phyloP scores from a whole-genome alignment of 2,888 invertebrate genomes.

The Camponotus fellah region DNA sequence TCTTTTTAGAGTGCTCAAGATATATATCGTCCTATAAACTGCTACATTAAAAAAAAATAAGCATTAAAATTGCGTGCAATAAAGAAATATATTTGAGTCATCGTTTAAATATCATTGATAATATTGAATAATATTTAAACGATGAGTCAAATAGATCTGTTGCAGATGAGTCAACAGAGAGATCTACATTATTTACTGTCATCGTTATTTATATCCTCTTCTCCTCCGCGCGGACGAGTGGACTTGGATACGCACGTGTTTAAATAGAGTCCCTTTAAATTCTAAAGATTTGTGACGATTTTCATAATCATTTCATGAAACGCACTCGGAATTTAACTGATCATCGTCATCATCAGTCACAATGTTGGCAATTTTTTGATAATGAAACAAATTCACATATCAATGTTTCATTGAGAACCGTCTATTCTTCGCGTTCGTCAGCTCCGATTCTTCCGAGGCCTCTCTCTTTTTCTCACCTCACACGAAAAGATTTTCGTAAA shows the following conservation, averaged over 20 bases:
- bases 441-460: conserved; percentile 45
- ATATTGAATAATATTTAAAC: no score
- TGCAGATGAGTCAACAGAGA: no score
- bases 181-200: neutral
- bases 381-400: conserved; percentile 43
- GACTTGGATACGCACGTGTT: neutral
- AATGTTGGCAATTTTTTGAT: conserved; percentile 17
- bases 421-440: conserved; percentile 5
- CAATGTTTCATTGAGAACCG: conserved; percentile 49
- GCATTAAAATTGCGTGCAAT: neutral
- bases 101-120: neutral
- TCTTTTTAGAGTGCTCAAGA: neutral
- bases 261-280: neutral
- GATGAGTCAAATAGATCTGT: no score
- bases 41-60: neutral
- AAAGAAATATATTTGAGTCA: neutral
- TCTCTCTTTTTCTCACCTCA: conserved; percentile 11
- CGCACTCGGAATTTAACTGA: neutral
- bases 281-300: neutral
- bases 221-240: neutral
- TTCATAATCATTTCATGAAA: neutral
- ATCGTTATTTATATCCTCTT: neutral
- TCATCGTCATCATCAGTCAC: neutral
- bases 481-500: conserved; percentile 74
- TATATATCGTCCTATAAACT: neutral